Evolutionary conservation across 2,888 invertebrate species (phyloP), one percentile per base, ranked within the genome.

Genomic region (Aspidiotus rigidus): DNA sequence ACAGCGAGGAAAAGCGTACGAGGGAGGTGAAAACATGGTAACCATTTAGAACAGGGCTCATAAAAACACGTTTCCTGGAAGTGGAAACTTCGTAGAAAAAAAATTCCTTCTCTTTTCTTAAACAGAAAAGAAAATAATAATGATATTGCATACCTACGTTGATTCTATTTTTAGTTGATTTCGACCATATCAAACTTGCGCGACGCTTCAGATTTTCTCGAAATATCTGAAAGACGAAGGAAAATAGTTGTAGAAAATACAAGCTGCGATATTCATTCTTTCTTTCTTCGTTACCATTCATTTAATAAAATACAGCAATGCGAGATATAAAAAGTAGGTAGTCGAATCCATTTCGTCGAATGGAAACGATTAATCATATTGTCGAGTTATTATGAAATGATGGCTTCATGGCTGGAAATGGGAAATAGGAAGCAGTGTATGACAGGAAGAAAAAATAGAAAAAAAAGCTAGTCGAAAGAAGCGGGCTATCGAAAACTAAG

Each of bases 41-140:
- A 49, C 49, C 49, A 49, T 49, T 49, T 49, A 49, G n/a, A 49
- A 49, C 11, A n/a, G 49, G 49, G 49, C 49, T 49, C 49, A n/a
- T 49, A 49, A 49, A 13, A 49, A 49, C 49, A 49, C n/a, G 49
- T n/a, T 49, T 49, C 49, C 11, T 6, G n/a, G n/a, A 49, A 49
- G 49, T n/a, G 49, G 10, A 49, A 13, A 49, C 49, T 49, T 13
- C n/a, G 49, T 49, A 49, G 28, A 28, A 28, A 49, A 49, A 49
- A 49, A 13, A 10, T 44, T 44, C 49, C 11, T 44, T 44, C 49
- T n/a, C 3, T 49, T 49, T 49, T n/a, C 11, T 44, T 44, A 10
- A 44, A 49, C 49, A 49, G n/a, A 49, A 49, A 49, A 49, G 10
- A 49, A 49, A 49, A 49, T 49, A 49, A 28, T 28, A 28, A 28